Percentiles rank a stretch among this genome's conserved stretches.
These are phyloP conservation scores for Lasioglossum leucozonium DNA, from an alignment of 2,888 invertebrate species.

Conservation along the genomic window DNA sequence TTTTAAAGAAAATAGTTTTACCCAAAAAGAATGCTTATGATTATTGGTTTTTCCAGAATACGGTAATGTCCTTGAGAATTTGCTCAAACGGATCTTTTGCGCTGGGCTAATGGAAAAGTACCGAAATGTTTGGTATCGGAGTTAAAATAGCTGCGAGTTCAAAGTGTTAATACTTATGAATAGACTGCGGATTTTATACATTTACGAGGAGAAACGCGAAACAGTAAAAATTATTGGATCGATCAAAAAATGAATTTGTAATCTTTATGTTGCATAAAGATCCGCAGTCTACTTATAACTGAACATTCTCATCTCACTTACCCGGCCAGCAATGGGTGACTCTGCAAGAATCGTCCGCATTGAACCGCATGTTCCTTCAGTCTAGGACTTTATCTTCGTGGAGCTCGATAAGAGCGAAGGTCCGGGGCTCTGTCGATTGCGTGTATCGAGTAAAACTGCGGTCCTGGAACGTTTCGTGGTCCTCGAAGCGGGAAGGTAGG, in stretches of 20 bases:
- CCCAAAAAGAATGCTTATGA: too few species aligned
- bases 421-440: neutral
- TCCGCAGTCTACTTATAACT: neutral
- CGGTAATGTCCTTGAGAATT: too few species aligned
- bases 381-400: neutral
- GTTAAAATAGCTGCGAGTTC: too few species aligned
- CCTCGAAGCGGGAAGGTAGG: neutral
- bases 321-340: neutral
- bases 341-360: neutral
- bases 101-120: too few species aligned
- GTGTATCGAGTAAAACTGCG: conserved; percentile 3
- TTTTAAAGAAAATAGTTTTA: too few species aligned
- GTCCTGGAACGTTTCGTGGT: neutral
- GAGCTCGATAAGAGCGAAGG: conserved; percentile 1
- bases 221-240: neutral
- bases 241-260: neutral
- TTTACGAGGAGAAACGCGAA: too few species aligned
- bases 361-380: neutral
- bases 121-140: too few species aligned
- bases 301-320: neutral
- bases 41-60: too few species aligned
- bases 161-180: too few species aligned
- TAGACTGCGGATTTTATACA: too few species aligned
- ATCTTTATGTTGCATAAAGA: neutral
- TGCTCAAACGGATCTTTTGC: too few species aligned